These are phyloP conservation scores for Ageneiosus marmoratus DNA, from an alignment of 2,113 vertebrate genomes.

Conservation along the genomic window DNA sequence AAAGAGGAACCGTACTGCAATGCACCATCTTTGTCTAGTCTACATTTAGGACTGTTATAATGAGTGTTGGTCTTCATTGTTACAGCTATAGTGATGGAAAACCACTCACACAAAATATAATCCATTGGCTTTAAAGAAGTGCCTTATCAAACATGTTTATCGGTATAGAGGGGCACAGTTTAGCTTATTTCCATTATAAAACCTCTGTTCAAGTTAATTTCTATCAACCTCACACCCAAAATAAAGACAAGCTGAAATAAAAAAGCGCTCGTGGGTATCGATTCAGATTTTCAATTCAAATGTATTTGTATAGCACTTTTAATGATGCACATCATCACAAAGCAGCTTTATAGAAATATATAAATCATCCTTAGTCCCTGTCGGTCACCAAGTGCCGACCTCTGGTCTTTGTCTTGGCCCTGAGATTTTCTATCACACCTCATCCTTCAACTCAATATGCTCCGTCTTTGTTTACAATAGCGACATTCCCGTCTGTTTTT, in stretches of 20 bases:
- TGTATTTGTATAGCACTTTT: too few relatives aligned
- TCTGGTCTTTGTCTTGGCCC: slow-evolving; percentile 39
- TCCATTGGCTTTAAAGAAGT: slow-evolving; percentile 28
- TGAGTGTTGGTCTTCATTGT: neutral
- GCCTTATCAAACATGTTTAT: neutral
- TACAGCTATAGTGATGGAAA: slow-evolving; percentile 20
- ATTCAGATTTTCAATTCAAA: too few relatives aligned
- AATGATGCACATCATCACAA: too few relatives aligned
- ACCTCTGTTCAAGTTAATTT: slow-evolving; percentile 31
- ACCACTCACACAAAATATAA: slow-evolving; percentile 33
- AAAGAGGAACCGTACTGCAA: slow-evolving; percentile 12
- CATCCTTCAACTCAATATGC: slow-evolving; percentile 38
- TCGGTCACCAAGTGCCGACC: slow-evolving; percentile 24
- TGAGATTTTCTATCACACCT: slow-evolving; percentile 26
- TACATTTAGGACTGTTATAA: neutral
- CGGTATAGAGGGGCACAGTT: neutral
- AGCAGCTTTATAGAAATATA: too few relatives aligned
- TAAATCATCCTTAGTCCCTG: neutral
- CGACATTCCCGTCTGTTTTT: neutral
- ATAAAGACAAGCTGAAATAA: neutral
- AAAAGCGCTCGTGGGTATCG: slow-evolving; percentile 1
- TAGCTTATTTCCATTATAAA: slow-evolving; percentile 1
- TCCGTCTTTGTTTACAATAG: slow-evolving; percentile 5
- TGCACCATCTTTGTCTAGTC: slow-evolving; percentile 11
- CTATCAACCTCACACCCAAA: slow-evolving; percentile 38